These are phyloP conservation scores for Gastrophryne carolinensis DNA, from an alignment of 2,797 vertebrate genomes.

Conservation along the genomic window DNA sequence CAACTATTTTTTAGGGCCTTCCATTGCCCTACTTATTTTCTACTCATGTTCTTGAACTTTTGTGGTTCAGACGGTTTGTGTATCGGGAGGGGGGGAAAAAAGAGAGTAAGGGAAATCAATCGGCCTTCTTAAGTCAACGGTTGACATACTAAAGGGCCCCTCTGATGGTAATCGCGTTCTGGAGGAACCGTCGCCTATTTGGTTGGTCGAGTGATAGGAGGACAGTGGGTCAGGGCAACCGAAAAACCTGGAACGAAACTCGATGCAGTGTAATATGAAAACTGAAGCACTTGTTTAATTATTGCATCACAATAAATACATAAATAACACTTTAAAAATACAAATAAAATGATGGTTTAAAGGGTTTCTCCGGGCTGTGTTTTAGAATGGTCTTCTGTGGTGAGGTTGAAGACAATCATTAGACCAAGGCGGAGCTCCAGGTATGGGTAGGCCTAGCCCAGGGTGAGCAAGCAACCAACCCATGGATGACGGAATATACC, in stretches of 20 bases:
- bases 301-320: no score
- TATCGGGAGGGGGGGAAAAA: constrained; percentile 59
- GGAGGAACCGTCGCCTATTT: constrained; percentile 3
- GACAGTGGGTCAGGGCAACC: constrained; percentile 3
- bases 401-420: no score
- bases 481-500: no score
- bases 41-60: constrained; percentile 64
- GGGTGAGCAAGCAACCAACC: no score
- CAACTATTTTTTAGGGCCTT: constrained; percentile 75
- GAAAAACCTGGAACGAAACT: constrained; percentile 28
- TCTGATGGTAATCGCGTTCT: constrained; percentile 47
- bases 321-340: no score
- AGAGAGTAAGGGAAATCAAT: constrained; percentile 55
- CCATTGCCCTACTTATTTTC: constrained; percentile 70
- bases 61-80: constrained; percentile 75
- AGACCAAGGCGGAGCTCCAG: no score
- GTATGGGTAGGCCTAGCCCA: no score
- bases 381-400: no score
- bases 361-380: no score
- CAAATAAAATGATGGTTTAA: no score
- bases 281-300: constrained; percentile 12
- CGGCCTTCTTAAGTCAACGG: constrained; percentile 46
- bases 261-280: no score
- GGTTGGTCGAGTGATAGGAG: not conserved
- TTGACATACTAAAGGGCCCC: constrained; percentile 45